Base-by-base conservation (phyloP, 2,888 invertebrate species). In the Eupithecia vulgata region DNA sequence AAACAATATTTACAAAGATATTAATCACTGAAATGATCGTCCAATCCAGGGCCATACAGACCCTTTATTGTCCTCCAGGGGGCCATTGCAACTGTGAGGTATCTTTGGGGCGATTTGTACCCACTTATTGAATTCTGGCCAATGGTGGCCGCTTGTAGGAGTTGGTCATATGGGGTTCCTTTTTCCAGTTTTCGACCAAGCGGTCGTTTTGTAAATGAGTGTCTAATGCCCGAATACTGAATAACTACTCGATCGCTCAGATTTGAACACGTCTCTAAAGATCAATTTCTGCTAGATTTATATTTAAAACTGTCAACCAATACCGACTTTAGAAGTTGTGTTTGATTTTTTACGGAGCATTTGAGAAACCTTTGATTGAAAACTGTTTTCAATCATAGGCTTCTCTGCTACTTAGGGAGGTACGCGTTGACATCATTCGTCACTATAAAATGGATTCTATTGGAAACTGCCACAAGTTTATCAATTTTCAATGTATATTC, bases 51-150 rank as follows among this genome's bases (percentile, higher is more conserved):
- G 81, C 82, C 76, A 81, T 82, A 82, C 84, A 21, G 21, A 8
- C 48, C 83, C 85, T 87, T 17, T 88, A 92, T 88, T 81, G 85
- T 81, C 73, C 90, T 81, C 88, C 72, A 78, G 90, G 90, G 91
- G 81, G 79, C 84, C 76, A 82, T 88, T 84, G 37, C 2, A 34
- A 65, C 72, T 75, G 48, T 64, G 8, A 25, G 5, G 37, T n/a
- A 17, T 3, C 34, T 62, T 15, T 62, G n/a, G 34, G 67, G 72
- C 70, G 61, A 72, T 72, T 70, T 78, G 79, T 81, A 80, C 48
- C 48, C 21, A 52, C 82, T 76, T 83, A 83, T 86, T 80, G 77
- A 80, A 80, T 80, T 74, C 66, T 66, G 62, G 64, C 71, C 34
- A 15, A 15, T 57, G 17, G n/a, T 48, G 15, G 67, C 70, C 77